These are phyloP conservation scores for Archivesica marissinica DNA, from an alignment of 1,140 invertebrate species.

Conservation along the genomic window DNA sequence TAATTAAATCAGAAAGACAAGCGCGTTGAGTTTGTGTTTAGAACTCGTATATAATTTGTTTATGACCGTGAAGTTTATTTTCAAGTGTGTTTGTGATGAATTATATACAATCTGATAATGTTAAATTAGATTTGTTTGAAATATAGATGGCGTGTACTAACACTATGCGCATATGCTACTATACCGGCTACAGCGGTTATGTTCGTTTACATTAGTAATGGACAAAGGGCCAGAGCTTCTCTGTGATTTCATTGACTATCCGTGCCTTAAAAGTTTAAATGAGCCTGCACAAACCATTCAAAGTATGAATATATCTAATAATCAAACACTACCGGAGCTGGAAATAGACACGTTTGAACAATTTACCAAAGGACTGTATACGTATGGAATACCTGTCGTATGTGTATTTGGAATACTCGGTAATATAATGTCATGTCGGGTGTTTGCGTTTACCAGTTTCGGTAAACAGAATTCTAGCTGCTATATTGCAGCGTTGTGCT, in stretches of 20 bases:
- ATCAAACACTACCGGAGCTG: background rate
- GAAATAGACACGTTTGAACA: background rate
- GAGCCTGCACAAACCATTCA: background rate
- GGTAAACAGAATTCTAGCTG: slow-evolving; percentile 86
- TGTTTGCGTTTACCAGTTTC: slow-evolving; percentile 86
- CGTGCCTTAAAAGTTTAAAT: background rate
- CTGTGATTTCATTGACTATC: background rate
- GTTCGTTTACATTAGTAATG: no score
- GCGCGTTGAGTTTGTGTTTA: no score
- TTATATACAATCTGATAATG: no score
- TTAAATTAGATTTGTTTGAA: no score
- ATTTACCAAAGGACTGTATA: slow-evolving; percentile 47
- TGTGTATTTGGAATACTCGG: slow-evolving; percentile 85
- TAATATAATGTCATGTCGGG: slow-evolving; percentile 85
- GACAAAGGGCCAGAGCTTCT: background rate
- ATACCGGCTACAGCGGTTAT: no score
- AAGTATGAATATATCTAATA: slow-evolving; percentile 6
- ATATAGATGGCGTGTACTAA: no score
- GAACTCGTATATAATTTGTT: no score
- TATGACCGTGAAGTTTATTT: no score
- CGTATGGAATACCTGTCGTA: slow-evolving; percentile 83
- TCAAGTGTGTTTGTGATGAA: no score
- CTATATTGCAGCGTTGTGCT: slow-evolving; percentile 86
- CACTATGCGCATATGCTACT: no score
- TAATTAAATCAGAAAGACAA: no score